Evolutionary conservation across 1,140 invertebrate genomes (phyloP), one percentile per base, ranked within the genome.

Genomic region (Drosophila saltans): DNA sequence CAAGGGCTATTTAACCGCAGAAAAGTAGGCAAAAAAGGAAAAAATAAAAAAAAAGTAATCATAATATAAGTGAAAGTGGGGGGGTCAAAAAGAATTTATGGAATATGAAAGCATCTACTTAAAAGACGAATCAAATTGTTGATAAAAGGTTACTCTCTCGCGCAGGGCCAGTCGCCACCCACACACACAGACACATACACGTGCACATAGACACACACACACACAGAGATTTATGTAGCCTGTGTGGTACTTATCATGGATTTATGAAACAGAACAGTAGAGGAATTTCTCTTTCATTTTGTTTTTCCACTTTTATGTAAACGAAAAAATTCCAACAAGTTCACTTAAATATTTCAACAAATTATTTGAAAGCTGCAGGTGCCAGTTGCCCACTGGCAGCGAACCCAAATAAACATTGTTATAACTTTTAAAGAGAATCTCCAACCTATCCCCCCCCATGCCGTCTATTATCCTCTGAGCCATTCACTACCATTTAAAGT

Each of bases 241-340:
- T 59, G 16, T 59, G 16, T 59, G 21, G 8, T 59, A 24, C 57
- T 39, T 59, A 59, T 39, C 33, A 21, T 69, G 74, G 73, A 76
- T 76, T 76, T 76, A 67, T 76, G 73, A 61, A 21, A 43, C 41
- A 43, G 41, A n/a, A 43, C 11, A 76, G 72, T 59, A 45, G 64
- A 69, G 69, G 74, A 78, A 78, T 78, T 78, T 78, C 74, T 78
- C 74, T 78, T 77, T 78, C 58, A 78, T 78, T 72, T 77, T 78
- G 21, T 71, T 43, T 48, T 24, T 55, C 66, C 66, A 67, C 61
- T 61, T 41, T 61, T 60, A 48, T 69, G 74, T 56, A 64, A 76
- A 36, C 52, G 33, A 28, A 67, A 67, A 67, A 65, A 39, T 30
- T 30, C 41, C 61, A 63, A n/a, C 39, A 28, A 71, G 45, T 43